A percentile compares a stretch with the other conserved stretches of the same genome.
Evolutionary conservation across 1,140 invertebrate species (phyloP).

Genomic region (Oscheius sp.): DNA sequence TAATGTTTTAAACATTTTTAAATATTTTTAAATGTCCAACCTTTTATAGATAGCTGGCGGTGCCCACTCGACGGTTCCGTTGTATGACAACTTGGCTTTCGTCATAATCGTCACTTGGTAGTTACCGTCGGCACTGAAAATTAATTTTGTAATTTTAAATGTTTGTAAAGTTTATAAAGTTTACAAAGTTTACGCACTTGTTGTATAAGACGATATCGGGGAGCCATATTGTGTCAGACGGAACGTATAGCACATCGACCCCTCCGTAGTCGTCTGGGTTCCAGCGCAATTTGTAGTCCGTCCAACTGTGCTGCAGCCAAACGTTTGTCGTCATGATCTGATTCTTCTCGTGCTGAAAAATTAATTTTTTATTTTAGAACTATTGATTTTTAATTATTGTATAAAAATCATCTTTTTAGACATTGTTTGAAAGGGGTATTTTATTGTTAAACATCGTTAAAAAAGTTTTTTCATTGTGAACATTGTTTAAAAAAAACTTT

Average conservation of each 20-base stretch:
- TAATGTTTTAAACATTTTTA: no score
- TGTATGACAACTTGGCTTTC: slow-evolving; percentile 70
- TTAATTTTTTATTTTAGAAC: no score
- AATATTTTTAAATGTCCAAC: slow-evolving; percentile 62
- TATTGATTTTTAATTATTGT: no score
- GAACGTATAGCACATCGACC: slow-evolving; percentile 72
- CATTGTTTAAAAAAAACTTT: no score
- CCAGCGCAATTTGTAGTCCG: slow-evolving; percentile 94
- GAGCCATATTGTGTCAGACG: slow-evolving; percentile 79
- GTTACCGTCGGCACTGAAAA: slow-evolving; percentile 64
- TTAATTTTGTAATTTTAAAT: not conserved
- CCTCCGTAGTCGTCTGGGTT: slow-evolving; percentile 89
- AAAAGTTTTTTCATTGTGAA: no score
- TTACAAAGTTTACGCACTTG: slow-evolving; percentile 34
- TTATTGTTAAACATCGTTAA: no score
- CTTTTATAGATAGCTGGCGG: slow-evolving; percentile 98
- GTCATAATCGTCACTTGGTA: slow-evolving; percentile 67
- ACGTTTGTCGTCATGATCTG: slow-evolving; percentile 93
- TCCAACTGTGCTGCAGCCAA: slow-evolving; percentile 88
- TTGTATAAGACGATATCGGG: slow-evolving; percentile 71
- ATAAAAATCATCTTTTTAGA: no score
- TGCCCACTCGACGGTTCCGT: slow-evolving; percentile 92
- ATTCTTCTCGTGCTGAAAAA: slow-evolving; percentile 83
- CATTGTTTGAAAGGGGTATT: no score
- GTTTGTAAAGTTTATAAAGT: not conserved